Base-by-base conservation (phyloP, 2,888 invertebrate genomes). In the Agrochola circellaris region DNA sequence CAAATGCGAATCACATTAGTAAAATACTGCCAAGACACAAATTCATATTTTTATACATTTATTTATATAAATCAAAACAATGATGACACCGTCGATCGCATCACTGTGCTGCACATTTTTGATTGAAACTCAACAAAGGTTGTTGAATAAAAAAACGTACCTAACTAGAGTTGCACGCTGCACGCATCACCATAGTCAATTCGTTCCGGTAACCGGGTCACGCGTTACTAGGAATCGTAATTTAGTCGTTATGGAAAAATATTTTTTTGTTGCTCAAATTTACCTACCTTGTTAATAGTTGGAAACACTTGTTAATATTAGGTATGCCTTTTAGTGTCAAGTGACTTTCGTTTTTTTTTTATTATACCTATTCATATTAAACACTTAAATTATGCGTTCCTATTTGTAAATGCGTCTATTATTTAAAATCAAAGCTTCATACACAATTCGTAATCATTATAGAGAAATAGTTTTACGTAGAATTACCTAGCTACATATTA, bases 161-260 rank as follows among this genome's bases (percentile, higher is more conserved):
- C 26, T 67, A 72, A 73, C 66, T 77, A 85, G 85, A 77, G 83
- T 62, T 83, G 77, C 77, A 85, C 82, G 70, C 66, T 83, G 73
- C 73, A 85, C 77, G 70, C 66, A 76, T 84, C 69, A 58, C 85
- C 81, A 83, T 83, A 82, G 75, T 64, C 70, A 80, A 86, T 77
- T 85, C 70, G 80, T 79, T 86, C 68, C 65, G 77, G 82, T 88
- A 88, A 89, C 84, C 87, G 76, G 89, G 86, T 89, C 88, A 89
- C 86, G 88, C 87, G 79, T 73, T 81, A 76, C 73, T 76, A 66
- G 54, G 85, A 83, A 85, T 73, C 38, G 45, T 51, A 81, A 76
- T 81, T 81, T 70, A 48, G 72, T 69, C 65, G 45, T 61, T 23
- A 71, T 45, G 34, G n/a, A 54, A 30, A 66, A 56, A 51, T 9